These are phyloP conservation scores for Cyprinodon tularosa DNA, from an alignment of 2,113 vertebrate genomes.

Conservation along the genomic window DNA sequence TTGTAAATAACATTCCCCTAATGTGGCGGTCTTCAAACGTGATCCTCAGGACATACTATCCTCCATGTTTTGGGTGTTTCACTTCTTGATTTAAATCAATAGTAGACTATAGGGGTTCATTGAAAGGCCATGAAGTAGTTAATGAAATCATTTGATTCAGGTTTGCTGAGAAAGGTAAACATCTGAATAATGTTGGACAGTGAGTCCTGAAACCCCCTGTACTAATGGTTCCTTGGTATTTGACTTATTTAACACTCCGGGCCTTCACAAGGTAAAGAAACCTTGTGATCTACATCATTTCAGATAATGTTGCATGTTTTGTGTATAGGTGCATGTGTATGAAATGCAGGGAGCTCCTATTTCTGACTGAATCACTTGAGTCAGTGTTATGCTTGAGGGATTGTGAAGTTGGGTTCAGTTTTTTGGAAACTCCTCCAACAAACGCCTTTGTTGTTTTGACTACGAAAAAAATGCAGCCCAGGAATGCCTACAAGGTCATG, in stretches of 20 bases:
- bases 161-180: no score
- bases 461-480: constrained; percentile 22
- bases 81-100: no score
- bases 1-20: background rate
- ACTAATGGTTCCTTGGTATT: background rate
- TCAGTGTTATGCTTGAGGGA: constrained; percentile 46
- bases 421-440: constrained; percentile 34
- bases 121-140: no score
- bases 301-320: background rate
- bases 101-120: no score
- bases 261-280: background rate
- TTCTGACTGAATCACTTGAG: constrained; percentile 43
- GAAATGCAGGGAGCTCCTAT: constrained; percentile 54
- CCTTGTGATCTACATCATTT: background rate
- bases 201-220: no score
- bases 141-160: no score
- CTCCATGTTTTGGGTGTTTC: no score
- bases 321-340: background rate
- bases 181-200: no score
- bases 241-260: background rate
- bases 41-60: no score
- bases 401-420: constrained; percentile 34
- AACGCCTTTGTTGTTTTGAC: constrained; percentile 61
- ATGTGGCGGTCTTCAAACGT: no score
- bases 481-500: constrained; percentile 7